phyloP scores from a whole-genome alignment of 2,797 vertebrate species.

The Semaprochilodus insignis region DNA sequence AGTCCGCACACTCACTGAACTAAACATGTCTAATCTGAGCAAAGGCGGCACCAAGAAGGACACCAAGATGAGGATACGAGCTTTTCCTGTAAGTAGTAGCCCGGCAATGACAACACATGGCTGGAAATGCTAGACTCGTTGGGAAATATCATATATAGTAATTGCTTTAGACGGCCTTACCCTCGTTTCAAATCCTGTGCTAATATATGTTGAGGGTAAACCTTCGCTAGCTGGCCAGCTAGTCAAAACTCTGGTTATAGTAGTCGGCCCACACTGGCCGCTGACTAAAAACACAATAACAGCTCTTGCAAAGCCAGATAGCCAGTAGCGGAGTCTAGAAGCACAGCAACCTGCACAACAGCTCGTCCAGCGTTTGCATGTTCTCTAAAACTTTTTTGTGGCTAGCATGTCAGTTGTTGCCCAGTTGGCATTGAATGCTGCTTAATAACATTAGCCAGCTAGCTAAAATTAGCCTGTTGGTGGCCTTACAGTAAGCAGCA shows the following conservation, averaged over 20 bases:
- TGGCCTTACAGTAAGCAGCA: neutral
- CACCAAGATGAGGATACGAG: slow-evolving; percentile 99
- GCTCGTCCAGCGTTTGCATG: neutral
- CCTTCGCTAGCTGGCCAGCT: neutral
- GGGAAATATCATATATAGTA: neutral
- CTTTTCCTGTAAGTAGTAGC: slow-evolving; percentile 91
- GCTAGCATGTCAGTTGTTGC: neutral
- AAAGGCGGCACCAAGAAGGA: slow-evolving; percentile 98
- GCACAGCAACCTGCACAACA: neutral
- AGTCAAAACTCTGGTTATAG: neutral
- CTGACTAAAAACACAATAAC: neutral
- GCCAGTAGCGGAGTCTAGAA: neutral
- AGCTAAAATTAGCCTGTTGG: slow-evolving; percentile 24
- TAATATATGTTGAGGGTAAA: neutral
- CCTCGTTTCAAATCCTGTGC: neutral
- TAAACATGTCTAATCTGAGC: slow-evolving; percentile 95
- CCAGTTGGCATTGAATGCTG: neutral
- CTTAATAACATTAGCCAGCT: slow-evolving; percentile 12
- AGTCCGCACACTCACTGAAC: slow-evolving; percentile 66
- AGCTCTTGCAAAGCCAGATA: neutral
- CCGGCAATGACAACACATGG: slow-evolving; percentile 82
- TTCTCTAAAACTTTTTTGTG: neutral
- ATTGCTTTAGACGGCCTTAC: neutral
- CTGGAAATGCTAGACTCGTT: slow-evolving; percentile 55
- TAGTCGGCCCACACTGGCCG: neutral